These are phyloP conservation scores for Oscheius myriophilus DNA, from an alignment of 2,888 invertebrate species.

Conservation along the genomic window DNA sequence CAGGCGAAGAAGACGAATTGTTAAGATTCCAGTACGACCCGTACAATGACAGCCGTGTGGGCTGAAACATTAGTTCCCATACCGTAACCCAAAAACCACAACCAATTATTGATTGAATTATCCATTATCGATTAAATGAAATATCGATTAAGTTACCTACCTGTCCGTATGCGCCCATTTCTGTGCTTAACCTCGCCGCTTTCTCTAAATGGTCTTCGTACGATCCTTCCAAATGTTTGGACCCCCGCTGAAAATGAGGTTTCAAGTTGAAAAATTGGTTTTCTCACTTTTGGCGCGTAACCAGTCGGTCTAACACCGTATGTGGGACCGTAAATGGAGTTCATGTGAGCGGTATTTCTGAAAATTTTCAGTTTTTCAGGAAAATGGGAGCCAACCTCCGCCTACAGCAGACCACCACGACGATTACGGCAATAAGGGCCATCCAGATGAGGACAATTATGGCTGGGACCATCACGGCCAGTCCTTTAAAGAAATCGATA, in stretches of 20 bases:
- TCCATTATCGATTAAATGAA: background rate
- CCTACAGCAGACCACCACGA: conserved; percentile 64
- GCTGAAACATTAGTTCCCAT: conserved; percentile 39
- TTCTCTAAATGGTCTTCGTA: conserved; percentile 70
- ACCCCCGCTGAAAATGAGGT: conserved; percentile 25
- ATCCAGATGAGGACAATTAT: conserved; percentile 69
- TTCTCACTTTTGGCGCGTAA: conserved; percentile 34
- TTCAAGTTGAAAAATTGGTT: background rate
- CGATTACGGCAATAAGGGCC: conserved; percentile 65
- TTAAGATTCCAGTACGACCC: conserved; percentile 69
- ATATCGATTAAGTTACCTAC: conserved; percentile 11
- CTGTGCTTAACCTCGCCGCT: conserved; percentile 58
- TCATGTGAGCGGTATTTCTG: conserved; percentile 3
- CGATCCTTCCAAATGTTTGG: conserved; percentile 52
- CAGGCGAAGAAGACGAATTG: conserved; percentile 29
- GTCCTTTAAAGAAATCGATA: conserved; percentile 33
- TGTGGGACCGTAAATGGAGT: conserved; percentile 62
- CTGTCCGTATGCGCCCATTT: conserved; percentile 42
- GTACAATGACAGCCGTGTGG: conserved; percentile 67
- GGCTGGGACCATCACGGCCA: conserved; percentile 66
- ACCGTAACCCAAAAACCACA: background rate
- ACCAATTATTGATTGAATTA: background rate
- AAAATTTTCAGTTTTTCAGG: background rate
- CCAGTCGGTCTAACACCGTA: conserved; percentile 67
- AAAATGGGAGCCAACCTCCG: conserved; percentile 34